Conservation (phyloP, 2,888 invertebrate species). For the Diadegma fenestrale region DNA sequence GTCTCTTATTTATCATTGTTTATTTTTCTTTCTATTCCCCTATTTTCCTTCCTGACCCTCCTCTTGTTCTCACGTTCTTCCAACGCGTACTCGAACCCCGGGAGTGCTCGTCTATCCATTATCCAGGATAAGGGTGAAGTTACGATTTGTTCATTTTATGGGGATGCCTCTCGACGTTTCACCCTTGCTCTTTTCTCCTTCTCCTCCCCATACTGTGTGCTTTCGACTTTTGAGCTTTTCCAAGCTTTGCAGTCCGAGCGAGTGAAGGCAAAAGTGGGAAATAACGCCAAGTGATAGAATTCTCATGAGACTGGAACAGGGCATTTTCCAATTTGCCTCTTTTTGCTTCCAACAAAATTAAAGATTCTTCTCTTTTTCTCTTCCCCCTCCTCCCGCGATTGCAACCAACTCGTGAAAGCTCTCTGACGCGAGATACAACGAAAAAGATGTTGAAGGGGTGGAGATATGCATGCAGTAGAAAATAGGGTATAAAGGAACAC, state of each 20-base stretch:
- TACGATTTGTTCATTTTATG: conserved; percentile 51
- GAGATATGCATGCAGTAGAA: background rate
- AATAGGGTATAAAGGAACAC: conserved; percentile 5
- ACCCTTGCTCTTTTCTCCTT: background rate
- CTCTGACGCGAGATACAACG: background rate
- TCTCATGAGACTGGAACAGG: conserved; percentile 25
- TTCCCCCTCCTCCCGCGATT: background rate
- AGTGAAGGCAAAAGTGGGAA: conserved; percentile 15
- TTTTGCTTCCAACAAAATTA: conserved; percentile 47
- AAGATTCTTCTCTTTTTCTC: conserved; percentile 43
- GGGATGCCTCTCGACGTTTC: background rate
- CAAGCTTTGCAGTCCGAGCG: conserved; percentile 4
- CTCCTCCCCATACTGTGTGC: background rate
- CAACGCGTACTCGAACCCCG: background rate
- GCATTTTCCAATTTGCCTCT: conserved; percentile 21
- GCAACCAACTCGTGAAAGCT: conserved; percentile 16
- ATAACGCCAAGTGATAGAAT: conserved; percentile 27
- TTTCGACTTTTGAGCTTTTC: conserved; percentile 9
- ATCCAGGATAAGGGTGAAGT: conserved; percentile 49
- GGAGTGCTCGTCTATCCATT: conserved; percentile 18
- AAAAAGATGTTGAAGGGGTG: conserved; percentile 24
- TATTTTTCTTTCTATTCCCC: conserved; percentile 35
- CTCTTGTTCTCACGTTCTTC: background rate
- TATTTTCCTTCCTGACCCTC: conserved; percentile 19
- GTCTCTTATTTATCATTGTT: conserved; percentile 40